phyloP scores from a whole-genome alignment of 2,797 vertebrate genomes.

The Crypturellus tataupa region DNA sequence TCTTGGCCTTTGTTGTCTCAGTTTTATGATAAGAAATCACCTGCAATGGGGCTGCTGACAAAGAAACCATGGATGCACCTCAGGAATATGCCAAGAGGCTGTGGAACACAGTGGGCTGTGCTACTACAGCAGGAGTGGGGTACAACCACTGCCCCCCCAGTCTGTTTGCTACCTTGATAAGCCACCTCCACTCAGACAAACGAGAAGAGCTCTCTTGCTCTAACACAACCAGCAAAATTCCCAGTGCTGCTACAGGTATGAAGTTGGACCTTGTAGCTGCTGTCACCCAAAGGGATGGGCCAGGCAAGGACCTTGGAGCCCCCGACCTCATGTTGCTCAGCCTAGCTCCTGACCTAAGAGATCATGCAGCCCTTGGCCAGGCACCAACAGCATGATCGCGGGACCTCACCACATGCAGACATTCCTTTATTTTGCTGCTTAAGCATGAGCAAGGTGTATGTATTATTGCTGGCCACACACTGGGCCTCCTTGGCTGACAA shows the following conservation, averaged over 20 bases:
- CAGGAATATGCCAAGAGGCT: accelerated
- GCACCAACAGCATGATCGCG: neutral
- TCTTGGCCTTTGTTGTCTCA: neutral
- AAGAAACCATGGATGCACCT: neutral
- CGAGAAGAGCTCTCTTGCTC: neutral
- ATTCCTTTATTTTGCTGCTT: neutral
- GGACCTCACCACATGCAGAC: neutral
- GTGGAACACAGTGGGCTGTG: accelerated
- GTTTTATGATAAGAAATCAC: neutral
- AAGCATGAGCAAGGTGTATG: neutral
- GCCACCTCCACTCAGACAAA: neutral
- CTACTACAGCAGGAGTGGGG: neutral
- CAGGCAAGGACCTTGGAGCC: neutral
- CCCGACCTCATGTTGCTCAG: neutral
- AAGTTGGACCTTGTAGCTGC: neutral
- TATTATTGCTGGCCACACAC: neutral
- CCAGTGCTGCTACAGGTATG: neutral
- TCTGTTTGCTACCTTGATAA: neutral
- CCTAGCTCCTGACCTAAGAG: neutral
- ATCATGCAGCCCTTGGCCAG: accelerated
- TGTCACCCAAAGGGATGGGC: neutral
- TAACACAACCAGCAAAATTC: neutral
- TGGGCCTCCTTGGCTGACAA: neutral
- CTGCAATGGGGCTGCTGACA: neutral
- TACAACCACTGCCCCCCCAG: neutral